Evolutionary conservation across 2,888 invertebrate genomes (phyloP).

Genomic region (Molorchus minor): DNA sequence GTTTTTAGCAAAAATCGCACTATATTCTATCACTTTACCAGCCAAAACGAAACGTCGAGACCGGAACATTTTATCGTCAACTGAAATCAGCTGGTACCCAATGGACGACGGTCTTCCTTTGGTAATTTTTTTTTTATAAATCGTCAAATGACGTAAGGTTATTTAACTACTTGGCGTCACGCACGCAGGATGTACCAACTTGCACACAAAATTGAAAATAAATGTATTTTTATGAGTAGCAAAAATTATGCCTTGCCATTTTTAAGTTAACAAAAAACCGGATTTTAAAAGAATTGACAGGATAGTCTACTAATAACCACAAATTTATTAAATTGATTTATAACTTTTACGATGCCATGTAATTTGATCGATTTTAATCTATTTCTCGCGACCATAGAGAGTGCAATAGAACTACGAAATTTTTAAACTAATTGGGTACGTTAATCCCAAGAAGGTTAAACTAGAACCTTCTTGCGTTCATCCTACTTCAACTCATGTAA

Average conservation of each 20-base stretch:
- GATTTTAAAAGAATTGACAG: background rate
- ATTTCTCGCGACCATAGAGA: background rate
- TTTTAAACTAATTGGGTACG: no score
- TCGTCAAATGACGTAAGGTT: constrained; percentile 32
- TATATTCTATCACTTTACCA: constrained; percentile 54
- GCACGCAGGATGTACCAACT: constrained; percentile 20
- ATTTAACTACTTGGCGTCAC: constrained; percentile 30
- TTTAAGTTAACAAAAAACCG: background rate
- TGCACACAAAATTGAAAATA: constrained; percentile 8
- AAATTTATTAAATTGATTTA: constrained; percentile 10
- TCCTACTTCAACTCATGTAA: no score
- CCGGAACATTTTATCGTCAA: constrained; percentile 62
- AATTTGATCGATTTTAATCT: constrained; percentile 2
- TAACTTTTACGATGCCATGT: constrained; percentile 3
- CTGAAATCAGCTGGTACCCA: constrained; percentile 62
- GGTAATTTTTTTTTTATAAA: constrained; percentile 27
- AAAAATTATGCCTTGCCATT: background rate
- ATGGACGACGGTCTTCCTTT: constrained; percentile 53
- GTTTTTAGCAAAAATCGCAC: constrained; percentile 47
- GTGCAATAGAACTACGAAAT: background rate
- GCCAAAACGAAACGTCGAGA: constrained; percentile 50
- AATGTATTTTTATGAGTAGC: background rate
- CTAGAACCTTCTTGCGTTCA: no score
- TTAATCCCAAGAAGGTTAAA: no score
- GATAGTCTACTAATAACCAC: background rate